These are phyloP conservation scores for Microplitis deprimator DNA, from an alignment of 2,888 invertebrate species.

Conservation along the genomic window DNA sequence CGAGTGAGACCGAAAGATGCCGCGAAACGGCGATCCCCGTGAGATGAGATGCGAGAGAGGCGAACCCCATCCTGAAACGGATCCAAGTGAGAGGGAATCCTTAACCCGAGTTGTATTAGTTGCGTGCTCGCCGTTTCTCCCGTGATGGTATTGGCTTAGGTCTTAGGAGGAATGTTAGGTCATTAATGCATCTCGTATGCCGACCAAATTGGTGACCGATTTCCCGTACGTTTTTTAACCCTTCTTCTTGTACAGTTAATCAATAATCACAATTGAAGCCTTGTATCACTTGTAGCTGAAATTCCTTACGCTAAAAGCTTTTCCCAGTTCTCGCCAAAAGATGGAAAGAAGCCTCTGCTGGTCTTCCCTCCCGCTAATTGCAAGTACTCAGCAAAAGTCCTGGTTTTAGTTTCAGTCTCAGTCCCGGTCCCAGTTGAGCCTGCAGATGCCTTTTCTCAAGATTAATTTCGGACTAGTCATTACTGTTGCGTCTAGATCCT, in stretches of 20 bases:
- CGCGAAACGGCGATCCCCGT: constrained; percentile 48
- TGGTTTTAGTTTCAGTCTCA: not conserved
- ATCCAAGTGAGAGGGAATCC: constrained; percentile 40
- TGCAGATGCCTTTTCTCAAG: not conserved
- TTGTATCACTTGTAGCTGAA: constrained; percentile 12
- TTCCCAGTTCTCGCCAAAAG: constrained; percentile 5
- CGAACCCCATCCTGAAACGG: constrained; percentile 40
- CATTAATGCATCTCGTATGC: constrained; percentile 69
- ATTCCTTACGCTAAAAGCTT: constrained; percentile 10
- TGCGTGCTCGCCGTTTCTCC: not conserved
- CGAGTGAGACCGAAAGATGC: constrained; percentile 51
- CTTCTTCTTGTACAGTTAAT: constrained; percentile 17
- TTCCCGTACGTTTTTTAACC: constrained; percentile 52
- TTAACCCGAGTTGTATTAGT: not conserved
- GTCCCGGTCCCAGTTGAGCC: not conserved
- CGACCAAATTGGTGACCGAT: constrained; percentile 70
- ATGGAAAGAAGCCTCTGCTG: not conserved
- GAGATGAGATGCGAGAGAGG: constrained; percentile 42
- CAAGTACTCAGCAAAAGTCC: not conserved
- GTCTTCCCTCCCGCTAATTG: not conserved
- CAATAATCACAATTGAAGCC: constrained; percentile 7
- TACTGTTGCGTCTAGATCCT: constrained; percentile 46
- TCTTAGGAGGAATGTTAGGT: constrained; percentile 64
- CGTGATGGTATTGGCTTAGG: not conserved
- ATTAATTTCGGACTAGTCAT: constrained; percentile 42